phyloP scores from a whole-genome alignment of 1,140 invertebrate genomes.

The Aphelinus atriplicis region DNA sequence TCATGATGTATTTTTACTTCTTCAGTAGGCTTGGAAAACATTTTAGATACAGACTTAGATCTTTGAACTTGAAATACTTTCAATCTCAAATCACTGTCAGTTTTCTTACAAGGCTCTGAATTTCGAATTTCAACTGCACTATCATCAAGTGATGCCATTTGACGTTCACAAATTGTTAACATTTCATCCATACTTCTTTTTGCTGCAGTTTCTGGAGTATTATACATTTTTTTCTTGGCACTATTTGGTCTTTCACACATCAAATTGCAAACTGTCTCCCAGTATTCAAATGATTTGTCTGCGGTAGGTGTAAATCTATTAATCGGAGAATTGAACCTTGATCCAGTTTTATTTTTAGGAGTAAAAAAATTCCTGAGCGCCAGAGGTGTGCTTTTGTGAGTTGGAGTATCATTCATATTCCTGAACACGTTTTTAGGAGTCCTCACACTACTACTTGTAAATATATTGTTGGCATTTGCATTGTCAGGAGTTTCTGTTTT shows the following conservation, averaged over 20 bases:
- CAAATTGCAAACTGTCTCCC: constrained; percentile 44
- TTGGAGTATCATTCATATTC: constrained; percentile 7
- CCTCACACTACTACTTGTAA: background rate
- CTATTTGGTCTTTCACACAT: constrained; percentile 40
- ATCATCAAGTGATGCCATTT: constrained; percentile 48
- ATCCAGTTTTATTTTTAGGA: constrained; percentile 26
- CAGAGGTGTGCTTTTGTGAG: background rate
- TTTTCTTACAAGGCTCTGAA: constrained; percentile 37
- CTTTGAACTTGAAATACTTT: background rate
- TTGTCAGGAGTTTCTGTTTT: constrained; percentile 10
- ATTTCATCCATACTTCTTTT: constrained; percentile 39
- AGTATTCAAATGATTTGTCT: constrained; percentile 49
- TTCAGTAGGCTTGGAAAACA: background rate
- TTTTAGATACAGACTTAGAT: constrained; percentile 30
- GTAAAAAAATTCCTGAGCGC: background rate
- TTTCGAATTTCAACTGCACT: constrained; percentile 21
- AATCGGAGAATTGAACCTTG: constrained; percentile 15
- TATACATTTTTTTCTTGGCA: background rate
- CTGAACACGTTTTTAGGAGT: constrained; percentile 12
- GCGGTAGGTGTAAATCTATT: constrained; percentile 33
- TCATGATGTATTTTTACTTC: background rate
- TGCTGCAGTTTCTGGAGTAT: constrained; percentile 34
- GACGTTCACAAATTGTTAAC: constrained; percentile 40
- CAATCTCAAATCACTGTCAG: constrained; percentile 8
- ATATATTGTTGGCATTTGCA: background rate